Percentiles rank a stretch among this genome's conserved stretches.
phyloP scores from a whole-genome alignment of 2,888 invertebrate species.

The Lasioglossum pauxillum region DNA sequence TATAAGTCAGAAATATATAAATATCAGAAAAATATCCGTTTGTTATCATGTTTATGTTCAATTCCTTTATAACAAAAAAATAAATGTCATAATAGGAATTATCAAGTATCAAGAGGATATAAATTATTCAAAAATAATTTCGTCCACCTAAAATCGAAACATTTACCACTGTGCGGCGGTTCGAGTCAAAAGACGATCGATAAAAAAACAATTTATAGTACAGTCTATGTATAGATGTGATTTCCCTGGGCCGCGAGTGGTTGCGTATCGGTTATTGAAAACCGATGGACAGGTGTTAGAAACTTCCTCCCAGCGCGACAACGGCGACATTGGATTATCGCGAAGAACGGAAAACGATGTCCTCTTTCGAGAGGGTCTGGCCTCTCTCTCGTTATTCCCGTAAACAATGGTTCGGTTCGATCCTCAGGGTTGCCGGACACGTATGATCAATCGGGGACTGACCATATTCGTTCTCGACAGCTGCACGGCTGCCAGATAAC shows the following conservation, averaged over 20 bases:
- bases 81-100: no score
- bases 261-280: not conserved
- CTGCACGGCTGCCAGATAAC: conserved; percentile 42
- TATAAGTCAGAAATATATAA: no score
- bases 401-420: conserved; percentile 7
- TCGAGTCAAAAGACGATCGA: not conserved
- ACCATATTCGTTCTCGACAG: conserved; percentile 17
- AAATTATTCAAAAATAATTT: no score
- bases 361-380: conserved; percentile 41
- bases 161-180: no score
- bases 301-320: conserved; percentile 38
- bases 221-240: not conserved
- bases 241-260: not conserved
- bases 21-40: no score
- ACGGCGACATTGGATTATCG: conserved; percentile 10
- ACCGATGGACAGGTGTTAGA: not conserved
- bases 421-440: conserved; percentile 19
- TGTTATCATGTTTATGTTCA: no score
- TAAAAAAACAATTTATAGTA: not conserved
- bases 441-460: conserved; percentile 11
- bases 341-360: not conserved
- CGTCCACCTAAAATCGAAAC: no score
- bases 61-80: no score
- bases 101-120: no score
- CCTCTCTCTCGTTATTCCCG: conserved; percentile 37